Base-by-base conservation (phyloP, 2,113 vertebrate species). In the Chaetodon auriga region DNA sequence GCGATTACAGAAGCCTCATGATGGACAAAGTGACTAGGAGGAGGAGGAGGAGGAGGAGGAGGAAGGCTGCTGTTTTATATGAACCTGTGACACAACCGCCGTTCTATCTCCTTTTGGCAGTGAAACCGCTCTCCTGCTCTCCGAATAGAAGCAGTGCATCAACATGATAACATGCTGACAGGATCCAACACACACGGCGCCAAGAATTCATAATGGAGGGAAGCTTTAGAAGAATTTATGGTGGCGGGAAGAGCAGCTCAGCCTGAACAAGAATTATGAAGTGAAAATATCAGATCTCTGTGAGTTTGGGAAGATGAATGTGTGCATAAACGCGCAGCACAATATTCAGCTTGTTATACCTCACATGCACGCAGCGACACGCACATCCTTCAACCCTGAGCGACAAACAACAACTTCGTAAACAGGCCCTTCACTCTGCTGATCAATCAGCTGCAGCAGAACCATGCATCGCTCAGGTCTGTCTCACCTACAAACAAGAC, bases 191-290 rank as follows among this genome's bases (percentile, higher is more conserved):
- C 18, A 7, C 23, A 30, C 25, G 45, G 36, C 36, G 72, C 81
- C 66, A 72, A 71, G 51, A 78, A 77, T 71, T 38, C 60, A 58
- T 35, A 41, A 71, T 7, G 36, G 55, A 72, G 53, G 53, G 38
- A 66, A 72, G 72, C 63, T 81, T 53, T 54, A 61, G 30, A 68
- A 23, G 64, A 51, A 15, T 49, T 63, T 23, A 51, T 41, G 8
- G 16, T 13, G 9, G 18, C 36, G 45, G 18, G 25, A 74, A 5
- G 13, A 38, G 57, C 71, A 38, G 54, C 53, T 15, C 15, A 11
- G 25, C 51, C 43, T 36, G 65, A 15, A 48, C 14, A 5, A 16
- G 46, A 53, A 61, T 14, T 14, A 14, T 21, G n/a, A 7, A 45
- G 41, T 45, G 21, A 45, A 23, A 45, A 45, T 2, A 58, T 58